Conservation (phyloP, 64 coral and sea anemone genomes). For the Anthopleura sola region DNA sequence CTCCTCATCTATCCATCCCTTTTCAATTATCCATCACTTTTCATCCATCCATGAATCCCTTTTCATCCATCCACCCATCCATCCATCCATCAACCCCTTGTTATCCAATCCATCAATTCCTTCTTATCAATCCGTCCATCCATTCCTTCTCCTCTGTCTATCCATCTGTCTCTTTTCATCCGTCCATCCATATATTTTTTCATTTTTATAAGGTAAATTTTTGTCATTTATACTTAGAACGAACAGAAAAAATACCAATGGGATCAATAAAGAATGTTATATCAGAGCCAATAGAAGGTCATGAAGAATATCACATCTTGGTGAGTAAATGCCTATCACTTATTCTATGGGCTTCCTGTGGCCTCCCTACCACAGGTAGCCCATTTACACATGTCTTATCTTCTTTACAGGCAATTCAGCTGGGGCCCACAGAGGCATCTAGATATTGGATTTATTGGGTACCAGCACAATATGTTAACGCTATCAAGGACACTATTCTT, state of each 20-base stretch:
- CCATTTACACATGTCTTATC: not conserved
- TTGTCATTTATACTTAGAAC: slow-evolving; percentile 55
- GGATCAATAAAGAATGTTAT: slow-evolving; percentile 98
- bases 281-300: slow-evolving; percentile 95
- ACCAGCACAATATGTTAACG: slow-evolving; percentile 95
- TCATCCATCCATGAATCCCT: not conserved
- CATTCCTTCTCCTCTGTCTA: not conserved
- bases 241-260: slow-evolving; percentile 99
- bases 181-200: not conserved
- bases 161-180: not conserved
- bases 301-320: slow-evolving; percentile 97
- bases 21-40: no score
- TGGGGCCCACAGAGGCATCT: slow-evolving; percentile 97
- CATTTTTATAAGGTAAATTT: not conserved
- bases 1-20: no score
- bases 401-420: slow-evolving; percentile 76
- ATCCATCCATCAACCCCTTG: not conserved
- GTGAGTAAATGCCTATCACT: slow-evolving; percentile 28
- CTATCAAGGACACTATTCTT: slow-evolving; percentile 94
- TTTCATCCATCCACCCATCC: not conserved
- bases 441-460: slow-evolving; percentile 99
- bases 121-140: not conserved
- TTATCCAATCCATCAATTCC: not conserved
- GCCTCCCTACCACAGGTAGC: not conserved
- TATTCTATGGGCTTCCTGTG: not conserved